phyloP scores from a whole-genome alignment of 2,888 invertebrate genomes.

The Palloptera scutellata region DNA sequence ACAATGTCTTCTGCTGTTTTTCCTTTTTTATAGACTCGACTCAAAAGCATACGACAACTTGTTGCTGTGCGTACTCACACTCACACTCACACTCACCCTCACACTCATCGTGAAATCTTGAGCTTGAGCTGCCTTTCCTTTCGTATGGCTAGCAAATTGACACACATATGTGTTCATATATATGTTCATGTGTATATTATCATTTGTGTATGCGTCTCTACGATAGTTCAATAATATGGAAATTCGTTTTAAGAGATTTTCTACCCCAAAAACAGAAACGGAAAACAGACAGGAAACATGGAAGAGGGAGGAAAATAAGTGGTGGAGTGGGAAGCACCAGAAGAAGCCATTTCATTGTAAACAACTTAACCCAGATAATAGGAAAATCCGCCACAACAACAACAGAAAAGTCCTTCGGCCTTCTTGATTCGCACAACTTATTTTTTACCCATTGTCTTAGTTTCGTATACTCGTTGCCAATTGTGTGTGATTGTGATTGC shows the following conservation, averaged over 20 bases:
- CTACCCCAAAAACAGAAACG: constrained; percentile 44
- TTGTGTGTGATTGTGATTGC: too few relatives aligned
- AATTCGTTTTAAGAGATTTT: constrained; percentile 55
- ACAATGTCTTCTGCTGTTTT: constrained; percentile 29
- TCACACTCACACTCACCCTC: constrained; percentile 34
- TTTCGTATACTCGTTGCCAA: too few relatives aligned
- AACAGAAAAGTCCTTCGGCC: constrained; percentile 27
- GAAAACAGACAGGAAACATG: constrained; percentile 11
- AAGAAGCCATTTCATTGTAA: constrained; percentile 35
- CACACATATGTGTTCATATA: constrained; percentile 36
- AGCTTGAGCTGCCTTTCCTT: background rate
- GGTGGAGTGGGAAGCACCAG: constrained; percentile 5
- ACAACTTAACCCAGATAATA: constrained; percentile 40
- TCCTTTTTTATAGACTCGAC: constrained; percentile 13
- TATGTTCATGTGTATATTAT: constrained; percentile 30
- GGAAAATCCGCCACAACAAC: constrained; percentile 25
- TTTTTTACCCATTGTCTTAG: background rate
- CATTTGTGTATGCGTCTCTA: constrained; percentile 27
- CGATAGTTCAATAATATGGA: constrained; percentile 60
- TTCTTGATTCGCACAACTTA: constrained; percentile 9
- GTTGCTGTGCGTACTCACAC: constrained; percentile 38
- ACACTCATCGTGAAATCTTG: constrained; percentile 11
- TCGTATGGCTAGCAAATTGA: constrained; percentile 30
- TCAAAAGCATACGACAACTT: constrained; percentile 36
- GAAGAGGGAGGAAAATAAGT: constrained; percentile 22